These are phyloP conservation scores for Synergus itoensis DNA, from an alignment of 2,888 invertebrate genomes.

Conservation along the genomic window DNA sequence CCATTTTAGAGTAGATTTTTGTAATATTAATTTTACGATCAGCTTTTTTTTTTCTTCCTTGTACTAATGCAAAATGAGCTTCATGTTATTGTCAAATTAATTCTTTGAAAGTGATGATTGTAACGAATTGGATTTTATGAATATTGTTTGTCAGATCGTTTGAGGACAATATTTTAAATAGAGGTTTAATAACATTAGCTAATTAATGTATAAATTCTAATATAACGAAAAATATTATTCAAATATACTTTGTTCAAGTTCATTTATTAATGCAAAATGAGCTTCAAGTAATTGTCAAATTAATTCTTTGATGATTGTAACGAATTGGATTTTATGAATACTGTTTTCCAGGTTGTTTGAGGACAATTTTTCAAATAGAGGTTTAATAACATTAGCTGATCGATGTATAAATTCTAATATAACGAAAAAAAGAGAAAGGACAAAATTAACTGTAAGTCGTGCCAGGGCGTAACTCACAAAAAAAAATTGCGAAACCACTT, in stretches of 20 bases:
- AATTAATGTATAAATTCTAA: background rate
- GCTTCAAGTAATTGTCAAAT: background rate
- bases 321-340: background rate
- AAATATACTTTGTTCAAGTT: background rate
- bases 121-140: background rate
- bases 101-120: background rate
- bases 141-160: background rate
- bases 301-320: background rate
- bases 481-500: background rate
- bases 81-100: background rate
- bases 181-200: background rate
- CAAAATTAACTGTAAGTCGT: background rate
- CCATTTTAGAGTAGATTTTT: background rate
- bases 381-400: background rate
- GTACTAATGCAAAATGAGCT: background rate
- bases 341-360: background rate
- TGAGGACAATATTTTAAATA: background rate
- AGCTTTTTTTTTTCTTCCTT: no score
- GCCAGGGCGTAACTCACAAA: background rate
- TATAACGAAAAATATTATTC: background rate
- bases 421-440: background rate
- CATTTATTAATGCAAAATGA: background rate
- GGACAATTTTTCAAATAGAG: background rate
- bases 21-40: background rate
- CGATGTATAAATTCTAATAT: background rate